A percentile compares a stretch with the other conserved stretches of the same genome.
Evolutionary conservation across 2,797 vertebrate genomes (phyloP).

Genomic region (Garrulus glandarius): DNA sequence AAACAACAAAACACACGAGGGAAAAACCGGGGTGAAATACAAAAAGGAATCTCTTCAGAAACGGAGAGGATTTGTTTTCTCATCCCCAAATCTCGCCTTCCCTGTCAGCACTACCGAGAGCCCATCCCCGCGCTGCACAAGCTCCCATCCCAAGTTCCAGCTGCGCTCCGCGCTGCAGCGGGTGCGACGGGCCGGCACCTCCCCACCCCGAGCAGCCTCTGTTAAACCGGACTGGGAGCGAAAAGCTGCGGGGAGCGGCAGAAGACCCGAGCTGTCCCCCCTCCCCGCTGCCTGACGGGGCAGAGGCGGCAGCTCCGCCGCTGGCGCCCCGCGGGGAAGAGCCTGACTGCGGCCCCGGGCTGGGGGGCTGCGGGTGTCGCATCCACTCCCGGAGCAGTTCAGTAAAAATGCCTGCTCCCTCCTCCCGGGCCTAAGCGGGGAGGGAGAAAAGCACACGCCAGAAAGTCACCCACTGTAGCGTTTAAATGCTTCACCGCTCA

Average conservation of each 20-base stretch:
- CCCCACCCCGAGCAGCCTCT: background rate
- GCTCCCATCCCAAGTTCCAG: background rate
- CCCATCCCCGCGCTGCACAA: background rate
- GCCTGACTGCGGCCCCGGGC: background rate
- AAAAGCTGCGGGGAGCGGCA: background rate
- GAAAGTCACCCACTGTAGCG: conserved; percentile 7
- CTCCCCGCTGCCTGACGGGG: too few relatives aligned
- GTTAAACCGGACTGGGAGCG: background rate
- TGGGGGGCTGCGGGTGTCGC: background rate
- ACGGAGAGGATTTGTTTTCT: background rate
- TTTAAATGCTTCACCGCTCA: conserved; percentile 36
- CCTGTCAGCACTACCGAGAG: background rate
- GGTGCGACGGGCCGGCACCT: background rate
- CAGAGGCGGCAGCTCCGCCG: background rate
- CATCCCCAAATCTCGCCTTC: background rate
- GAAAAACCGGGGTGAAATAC: background rate
- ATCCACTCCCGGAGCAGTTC: background rate
- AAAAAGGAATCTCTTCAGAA: background rate
- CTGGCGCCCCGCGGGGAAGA: background rate
- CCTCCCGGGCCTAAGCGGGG: background rate
- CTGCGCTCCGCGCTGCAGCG: background rate
- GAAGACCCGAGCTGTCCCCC: too few relatives aligned
- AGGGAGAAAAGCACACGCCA: background rate
- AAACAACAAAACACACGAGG: background rate
- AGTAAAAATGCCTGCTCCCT: background rate